Conservation (phyloP, 2,113 vertebrate species). For the Pomatorhinus ruficollis region DNA sequence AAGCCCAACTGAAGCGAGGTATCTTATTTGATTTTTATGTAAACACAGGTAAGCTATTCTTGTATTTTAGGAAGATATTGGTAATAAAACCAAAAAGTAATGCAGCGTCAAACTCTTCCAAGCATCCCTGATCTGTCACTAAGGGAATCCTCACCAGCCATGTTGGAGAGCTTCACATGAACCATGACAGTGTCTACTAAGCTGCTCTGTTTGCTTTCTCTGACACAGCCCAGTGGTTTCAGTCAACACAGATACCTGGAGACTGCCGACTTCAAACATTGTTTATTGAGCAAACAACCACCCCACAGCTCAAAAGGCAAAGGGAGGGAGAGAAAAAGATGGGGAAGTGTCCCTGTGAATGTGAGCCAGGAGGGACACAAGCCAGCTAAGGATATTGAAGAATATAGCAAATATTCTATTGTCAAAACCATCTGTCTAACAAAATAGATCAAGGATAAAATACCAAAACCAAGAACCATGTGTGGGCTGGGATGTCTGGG, state of each 20-base stretch:
- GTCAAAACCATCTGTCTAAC: neutral
- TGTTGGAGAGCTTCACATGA: slow-evolving; percentile 2
- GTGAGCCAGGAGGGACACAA: neutral
- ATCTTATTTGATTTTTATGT: neutral
- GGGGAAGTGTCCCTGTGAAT: neutral
- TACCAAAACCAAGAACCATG: neutral
- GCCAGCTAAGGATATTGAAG: neutral
- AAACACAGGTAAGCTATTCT: neutral
- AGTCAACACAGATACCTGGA: slow-evolving; percentile 62
- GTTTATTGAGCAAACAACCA: slow-evolving; percentile 52
- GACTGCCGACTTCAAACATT: neutral
- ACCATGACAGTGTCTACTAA: slow-evolving; percentile 18
- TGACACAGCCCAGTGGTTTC: slow-evolving; percentile 54
- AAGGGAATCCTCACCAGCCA: slow-evolving; percentile 29
- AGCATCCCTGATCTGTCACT: slow-evolving; percentile 12
- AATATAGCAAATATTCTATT: neutral
- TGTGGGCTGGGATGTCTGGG: neutral
- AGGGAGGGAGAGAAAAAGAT: neutral
- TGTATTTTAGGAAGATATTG: neutral
- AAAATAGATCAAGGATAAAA: neutral
- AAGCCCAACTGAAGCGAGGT: neutral
- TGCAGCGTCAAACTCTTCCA: neutral
- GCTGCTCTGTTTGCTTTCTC: slow-evolving; percentile 53
- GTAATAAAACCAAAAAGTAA: neutral
- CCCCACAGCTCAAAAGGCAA: neutral